A percentile compares a stretch with the other conserved stretches of the same genome.
Conservation (phyloP, 2,113 vertebrate species). For the Strix aluco region DNA sequence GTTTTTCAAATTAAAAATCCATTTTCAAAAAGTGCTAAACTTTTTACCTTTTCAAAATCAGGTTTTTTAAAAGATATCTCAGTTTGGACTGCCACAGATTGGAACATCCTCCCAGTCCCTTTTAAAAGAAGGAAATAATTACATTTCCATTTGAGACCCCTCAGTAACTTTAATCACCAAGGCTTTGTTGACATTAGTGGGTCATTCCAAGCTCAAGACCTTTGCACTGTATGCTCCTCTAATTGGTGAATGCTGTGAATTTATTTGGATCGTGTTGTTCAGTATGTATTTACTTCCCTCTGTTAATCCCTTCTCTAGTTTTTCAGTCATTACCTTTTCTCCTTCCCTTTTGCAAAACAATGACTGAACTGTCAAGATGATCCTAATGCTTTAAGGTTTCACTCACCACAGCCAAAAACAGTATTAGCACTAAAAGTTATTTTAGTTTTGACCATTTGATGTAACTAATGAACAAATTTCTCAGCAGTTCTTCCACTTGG, state of each 20-base stretch:
- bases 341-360: neutral
- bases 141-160: neutral
- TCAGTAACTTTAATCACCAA: neutral
- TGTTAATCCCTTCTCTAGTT: neutral
- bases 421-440: neutral
- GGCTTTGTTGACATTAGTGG: neutral
- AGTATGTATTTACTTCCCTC: neutral
- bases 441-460: neutral
- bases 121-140: neutral
- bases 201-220: neutral
- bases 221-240: neutral
- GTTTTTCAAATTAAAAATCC: neutral
- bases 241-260: neutral
- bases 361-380: neutral
- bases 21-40: neutral
- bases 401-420: neutral
- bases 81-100: neutral
- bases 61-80: neutral
- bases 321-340: neutral
- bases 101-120: neutral
- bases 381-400: neutral
- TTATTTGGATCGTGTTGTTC: neutral
- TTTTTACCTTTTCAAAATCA: neutral
- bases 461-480: neutral
- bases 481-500: neutral